Conservation (phyloP, 1,140 invertebrate species). For the Bombus pascuorum region DNA sequence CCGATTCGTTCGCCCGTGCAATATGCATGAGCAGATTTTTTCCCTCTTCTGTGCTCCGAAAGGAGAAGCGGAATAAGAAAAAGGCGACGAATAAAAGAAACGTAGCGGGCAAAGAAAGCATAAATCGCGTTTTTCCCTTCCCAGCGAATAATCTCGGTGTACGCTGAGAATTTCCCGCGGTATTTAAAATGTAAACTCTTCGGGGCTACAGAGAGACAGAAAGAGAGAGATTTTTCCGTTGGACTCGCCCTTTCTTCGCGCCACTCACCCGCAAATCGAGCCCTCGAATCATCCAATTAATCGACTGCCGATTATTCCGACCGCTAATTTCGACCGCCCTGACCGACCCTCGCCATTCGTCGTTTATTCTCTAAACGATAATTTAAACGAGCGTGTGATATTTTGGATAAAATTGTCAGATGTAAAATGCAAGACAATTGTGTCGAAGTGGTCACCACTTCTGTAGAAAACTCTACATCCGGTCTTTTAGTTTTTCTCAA, state of each 20-base stretch:
- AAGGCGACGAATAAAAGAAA: background rate
- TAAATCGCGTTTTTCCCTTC: constrained; percentile 12
- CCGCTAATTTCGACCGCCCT: background rate
- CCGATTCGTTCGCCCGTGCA: constrained; percentile 47
- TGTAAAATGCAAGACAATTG: too few species aligned
- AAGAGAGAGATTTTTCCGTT: background rate
- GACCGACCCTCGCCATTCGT: too few species aligned
- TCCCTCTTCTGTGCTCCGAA: background rate
- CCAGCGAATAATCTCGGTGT: constrained; percentile 26
- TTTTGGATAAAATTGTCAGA: too few species aligned
- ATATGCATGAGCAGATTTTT: constrained; percentile 40
- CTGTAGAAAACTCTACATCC: too few species aligned
- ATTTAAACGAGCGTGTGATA: too few species aligned
- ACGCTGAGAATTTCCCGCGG: background rate
- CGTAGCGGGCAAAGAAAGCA: background rate
- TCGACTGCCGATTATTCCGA: background rate
- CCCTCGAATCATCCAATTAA: background rate
- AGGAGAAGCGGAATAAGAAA: background rate
- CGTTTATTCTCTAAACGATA: background rate
- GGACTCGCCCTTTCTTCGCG: background rate
- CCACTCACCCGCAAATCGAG: background rate
- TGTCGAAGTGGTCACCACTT: too few species aligned
- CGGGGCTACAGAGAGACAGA: background rate
- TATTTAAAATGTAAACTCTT: constrained; percentile 45
- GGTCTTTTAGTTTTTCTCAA: too few species aligned